Percentiles rank a stretch among this genome's conserved stretches.
phyloP scores from a whole-genome alignment of 2,797 vertebrate species.

The Pipistrellus nathusii region DNA sequence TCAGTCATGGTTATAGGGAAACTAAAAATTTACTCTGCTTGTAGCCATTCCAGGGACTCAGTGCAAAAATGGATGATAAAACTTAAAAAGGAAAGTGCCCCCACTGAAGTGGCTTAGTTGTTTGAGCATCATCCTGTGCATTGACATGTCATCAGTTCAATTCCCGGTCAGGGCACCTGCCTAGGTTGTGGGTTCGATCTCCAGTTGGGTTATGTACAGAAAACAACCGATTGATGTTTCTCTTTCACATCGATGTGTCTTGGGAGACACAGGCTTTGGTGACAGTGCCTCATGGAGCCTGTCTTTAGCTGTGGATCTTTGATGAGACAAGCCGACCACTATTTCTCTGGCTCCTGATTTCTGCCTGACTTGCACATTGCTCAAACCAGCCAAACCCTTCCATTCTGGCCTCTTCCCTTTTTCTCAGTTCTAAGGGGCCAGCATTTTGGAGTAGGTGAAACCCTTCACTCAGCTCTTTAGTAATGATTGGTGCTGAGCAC shows the following conservation, averaged over 20 bases:
- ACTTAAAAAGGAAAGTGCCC: not conserved
- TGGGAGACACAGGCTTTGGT: not conserved
- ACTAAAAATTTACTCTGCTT: not conserved
- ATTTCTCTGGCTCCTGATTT: constrained; percentile 53
- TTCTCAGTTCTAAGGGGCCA: constrained; percentile 78
- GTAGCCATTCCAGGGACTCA: not conserved
- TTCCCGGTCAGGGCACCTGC: too few relatives aligned
- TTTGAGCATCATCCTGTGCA: too few relatives aligned
- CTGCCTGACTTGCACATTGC: constrained; percentile 75
- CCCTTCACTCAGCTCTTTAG: not conserved
- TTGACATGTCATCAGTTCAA: too few relatives aligned
- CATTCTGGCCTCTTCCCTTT: not conserved
- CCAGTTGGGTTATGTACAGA: too few relatives aligned
- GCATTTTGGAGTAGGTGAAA: not conserved
- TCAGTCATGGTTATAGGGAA: not conserved
- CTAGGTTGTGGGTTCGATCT: too few relatives aligned
- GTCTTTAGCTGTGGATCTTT: not conserved
- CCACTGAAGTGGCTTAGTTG: too few relatives aligned
- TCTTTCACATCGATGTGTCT: not conserved
- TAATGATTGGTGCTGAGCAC: not conserved
- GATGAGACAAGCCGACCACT: not conserved
- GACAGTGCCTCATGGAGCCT: not conserved
- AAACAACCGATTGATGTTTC: too few relatives aligned
- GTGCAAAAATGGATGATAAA: not conserved
- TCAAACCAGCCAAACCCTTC: not conserved